Percentiles rank a stretch among this genome's conserved stretches.
phyloP scores from a whole-genome alignment of 1,140 invertebrate species.

The Prorops nasuta region DNA sequence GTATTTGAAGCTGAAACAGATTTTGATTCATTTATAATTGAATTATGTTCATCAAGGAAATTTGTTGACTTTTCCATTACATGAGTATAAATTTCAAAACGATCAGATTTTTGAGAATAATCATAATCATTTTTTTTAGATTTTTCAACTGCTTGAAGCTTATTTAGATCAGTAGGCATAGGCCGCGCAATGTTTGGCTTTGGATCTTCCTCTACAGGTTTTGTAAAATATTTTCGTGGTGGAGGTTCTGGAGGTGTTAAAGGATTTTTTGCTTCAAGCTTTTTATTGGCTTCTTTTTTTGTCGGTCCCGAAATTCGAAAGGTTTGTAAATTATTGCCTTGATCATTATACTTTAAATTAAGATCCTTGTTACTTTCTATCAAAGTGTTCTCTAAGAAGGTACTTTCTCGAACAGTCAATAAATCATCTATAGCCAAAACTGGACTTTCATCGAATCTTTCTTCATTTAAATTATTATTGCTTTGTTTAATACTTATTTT shows the following conservation, averaged over 20 bases:
- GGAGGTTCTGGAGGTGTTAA: conserved; percentile 54
- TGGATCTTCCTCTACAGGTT: conserved; percentile 25
- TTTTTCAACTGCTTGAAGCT: conserved; percentile 25
- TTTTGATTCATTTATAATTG: conserved; percentile 12
- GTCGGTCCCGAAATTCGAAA: conserved; percentile 9
- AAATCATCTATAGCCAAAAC: too few relatives aligned
- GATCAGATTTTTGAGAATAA: conserved; percentile 26
- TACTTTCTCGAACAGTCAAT: too few relatives aligned
- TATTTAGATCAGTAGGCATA: conserved; percentile 26
- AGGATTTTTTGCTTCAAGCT: conserved; percentile 34
- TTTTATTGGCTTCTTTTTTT: conserved; percentile 12
- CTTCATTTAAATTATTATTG: too few relatives aligned
- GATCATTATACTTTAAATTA: too few relatives aligned
- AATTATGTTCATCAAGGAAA: conserved; percentile 33
- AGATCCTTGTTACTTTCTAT: too few relatives aligned
- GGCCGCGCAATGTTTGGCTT: too few relatives aligned
- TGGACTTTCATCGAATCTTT: conserved; percentile 6
- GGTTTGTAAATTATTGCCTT: conserved; percentile 1
- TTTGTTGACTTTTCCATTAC: conserved; percentile 40
- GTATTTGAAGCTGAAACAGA: background rate
- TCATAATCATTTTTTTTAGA: conserved; percentile 16
- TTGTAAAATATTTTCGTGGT: conserved; percentile 51
- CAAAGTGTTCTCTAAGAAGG: too few relatives aligned
- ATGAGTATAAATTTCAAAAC: conserved; percentile 33
- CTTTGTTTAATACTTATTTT: too few relatives aligned